These are phyloP conservation scores for Hyalella azteca DNA, from an alignment of 2,888 invertebrate species.

Conservation along the genomic window DNA sequence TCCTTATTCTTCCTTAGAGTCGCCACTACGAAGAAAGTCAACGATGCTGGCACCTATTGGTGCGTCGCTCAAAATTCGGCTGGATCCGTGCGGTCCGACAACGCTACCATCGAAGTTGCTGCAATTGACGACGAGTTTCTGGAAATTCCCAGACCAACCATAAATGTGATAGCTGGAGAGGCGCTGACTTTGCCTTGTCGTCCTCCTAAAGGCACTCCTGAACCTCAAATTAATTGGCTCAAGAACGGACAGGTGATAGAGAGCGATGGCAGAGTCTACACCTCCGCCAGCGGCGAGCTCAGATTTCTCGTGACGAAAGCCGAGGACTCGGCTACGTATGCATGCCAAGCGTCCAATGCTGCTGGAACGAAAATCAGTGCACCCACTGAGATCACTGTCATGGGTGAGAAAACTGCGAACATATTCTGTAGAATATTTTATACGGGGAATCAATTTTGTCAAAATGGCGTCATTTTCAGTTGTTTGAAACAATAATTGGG, in stretches of 20 bases:
- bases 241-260: constrained; percentile 67
- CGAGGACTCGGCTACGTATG: constrained; percentile 88
- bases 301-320: constrained; percentile 87
- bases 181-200: constrained; percentile 89
- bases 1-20: constrained; percentile 93
- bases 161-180: constrained; percentile 90
- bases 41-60: constrained; percentile 84
- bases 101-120: constrained; percentile 93
- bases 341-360: constrained; percentile 89
- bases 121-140: constrained; percentile 97
- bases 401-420: constrained; percentile 68
- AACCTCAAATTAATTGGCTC: constrained; percentile 90
- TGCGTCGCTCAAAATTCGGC: constrained; percentile 92
- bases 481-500: no score
- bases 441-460: background rate
- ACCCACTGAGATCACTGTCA: constrained; percentile 82
- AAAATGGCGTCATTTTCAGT: background rate
- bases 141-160: constrained; percentile 84
- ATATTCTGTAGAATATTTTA: background rate
- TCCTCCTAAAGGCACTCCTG: constrained; percentile 93
- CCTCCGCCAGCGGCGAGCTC: constrained; percentile 87
- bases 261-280: constrained; percentile 65
- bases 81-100: constrained; percentile 86
- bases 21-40: constrained; percentile 74
- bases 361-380: constrained; percentile 81